Evolutionary conservation across 1,140 invertebrate genomes (phyloP).

Genomic region (Trypoxylus dichotomus): DNA sequence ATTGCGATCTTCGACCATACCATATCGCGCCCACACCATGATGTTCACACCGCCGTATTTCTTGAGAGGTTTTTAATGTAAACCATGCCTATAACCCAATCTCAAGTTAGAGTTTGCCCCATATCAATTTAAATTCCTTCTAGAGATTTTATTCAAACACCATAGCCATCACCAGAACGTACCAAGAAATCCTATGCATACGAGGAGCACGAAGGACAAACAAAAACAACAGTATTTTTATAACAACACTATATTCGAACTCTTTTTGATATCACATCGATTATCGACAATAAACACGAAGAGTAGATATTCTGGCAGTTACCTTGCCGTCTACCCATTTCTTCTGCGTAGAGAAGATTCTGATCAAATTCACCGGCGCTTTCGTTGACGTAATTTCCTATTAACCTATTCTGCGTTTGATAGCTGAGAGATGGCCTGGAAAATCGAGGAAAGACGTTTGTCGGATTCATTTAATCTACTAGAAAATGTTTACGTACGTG

Average conservation of each 20-base stretch:
- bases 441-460: neutral
- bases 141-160: too few relatives aligned
- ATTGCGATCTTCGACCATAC: too few relatives aligned
- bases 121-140: too few relatives aligned
- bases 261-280: neutral
- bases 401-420: neutral
- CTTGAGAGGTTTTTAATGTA: too few relatives aligned
- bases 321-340: neutral
- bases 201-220: too few relatives aligned
- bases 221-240: neutral
- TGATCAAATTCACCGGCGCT: neutral
- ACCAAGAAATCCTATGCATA: too few relatives aligned
- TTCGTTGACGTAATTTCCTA: neutral
- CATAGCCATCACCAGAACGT: too few relatives aligned
- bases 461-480: neutral
- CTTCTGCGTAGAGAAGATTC: neutral
- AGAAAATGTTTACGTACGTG: slow-evolving; percentile 37
- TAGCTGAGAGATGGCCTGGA: neutral
- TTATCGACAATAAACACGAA: neutral
- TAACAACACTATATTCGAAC: neutral
- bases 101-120: too few relatives aligned
- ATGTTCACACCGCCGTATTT: too few relatives aligned
- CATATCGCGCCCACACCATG: too few relatives aligned
- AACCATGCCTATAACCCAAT: too few relatives aligned
- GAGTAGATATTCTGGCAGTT: neutral